These are phyloP conservation scores for Microctonus brassicae DNA, from an alignment of 2,888 invertebrate genomes.

Conservation along the genomic window DNA sequence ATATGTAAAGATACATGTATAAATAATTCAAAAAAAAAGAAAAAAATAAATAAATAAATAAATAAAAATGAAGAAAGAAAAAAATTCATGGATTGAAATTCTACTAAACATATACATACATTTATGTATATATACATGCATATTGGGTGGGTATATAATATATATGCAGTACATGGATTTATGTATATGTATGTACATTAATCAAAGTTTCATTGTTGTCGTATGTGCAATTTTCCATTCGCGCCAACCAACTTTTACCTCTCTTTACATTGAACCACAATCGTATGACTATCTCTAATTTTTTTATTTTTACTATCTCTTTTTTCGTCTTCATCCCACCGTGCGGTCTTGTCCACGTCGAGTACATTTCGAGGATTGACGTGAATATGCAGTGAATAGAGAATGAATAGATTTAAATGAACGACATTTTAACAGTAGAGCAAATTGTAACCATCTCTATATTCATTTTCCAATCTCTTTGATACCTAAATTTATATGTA, in stretches of 20 bases:
- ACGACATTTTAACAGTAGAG: background rate
- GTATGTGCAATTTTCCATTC: constrained; percentile 21
- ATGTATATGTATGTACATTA: background rate
- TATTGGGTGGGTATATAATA: too few relatives aligned
- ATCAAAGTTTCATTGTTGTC: constrained; percentile 33
- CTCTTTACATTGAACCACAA: background rate
- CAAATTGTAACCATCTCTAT: background rate
- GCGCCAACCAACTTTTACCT: constrained; percentile 8
- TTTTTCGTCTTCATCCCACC: background rate
- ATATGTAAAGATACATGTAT: background rate
- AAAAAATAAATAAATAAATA: too few relatives aligned
- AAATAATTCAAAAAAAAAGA: background rate
- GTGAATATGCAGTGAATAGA: background rate
- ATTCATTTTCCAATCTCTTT: background rate
- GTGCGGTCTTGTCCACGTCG: background rate
- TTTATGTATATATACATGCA: too few relatives aligned
- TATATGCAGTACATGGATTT: too few relatives aligned
- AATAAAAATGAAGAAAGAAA: too few relatives aligned
- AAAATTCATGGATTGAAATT: background rate
- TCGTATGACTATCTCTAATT: background rate
- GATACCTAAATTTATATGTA: background rate
- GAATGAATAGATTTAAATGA: background rate
- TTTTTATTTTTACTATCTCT: background rate
- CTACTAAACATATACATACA: background rate
- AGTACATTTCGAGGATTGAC: background rate